These are phyloP conservation scores for Drosophila putrida DNA, from an alignment of 2,888 invertebrate genomes.

Conservation along the genomic window DNA sequence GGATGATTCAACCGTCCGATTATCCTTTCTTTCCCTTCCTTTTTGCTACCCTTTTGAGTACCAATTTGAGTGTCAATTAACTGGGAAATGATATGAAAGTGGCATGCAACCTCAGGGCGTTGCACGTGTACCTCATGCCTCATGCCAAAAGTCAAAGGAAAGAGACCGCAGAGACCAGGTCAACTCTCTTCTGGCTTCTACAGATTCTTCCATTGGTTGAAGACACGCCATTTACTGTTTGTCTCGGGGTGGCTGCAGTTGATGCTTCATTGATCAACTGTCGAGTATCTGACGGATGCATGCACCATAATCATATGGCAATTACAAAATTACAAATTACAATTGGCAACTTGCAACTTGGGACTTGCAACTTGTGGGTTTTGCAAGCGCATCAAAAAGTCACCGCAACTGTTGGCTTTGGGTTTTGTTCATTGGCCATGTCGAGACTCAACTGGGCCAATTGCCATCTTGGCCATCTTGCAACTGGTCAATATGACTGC, in stretches of 20 bases:
- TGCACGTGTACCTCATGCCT: background rate
- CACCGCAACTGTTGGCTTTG: constrained; percentile 73
- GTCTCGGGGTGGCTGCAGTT: background rate
- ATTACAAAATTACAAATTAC: constrained; percentile 39
- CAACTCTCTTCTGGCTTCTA: constrained; percentile 13
- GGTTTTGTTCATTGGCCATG: constrained; percentile 39
- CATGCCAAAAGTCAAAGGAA: background rate
- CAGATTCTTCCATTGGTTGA: constrained; percentile 9
- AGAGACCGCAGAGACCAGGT: constrained; percentile 37
- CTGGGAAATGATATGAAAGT: background rate
- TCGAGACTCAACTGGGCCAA: constrained; percentile 8
- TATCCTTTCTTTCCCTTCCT: background rate
- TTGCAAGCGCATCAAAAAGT: constrained; percentile 79
- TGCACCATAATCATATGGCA: constrained; percentile 28
- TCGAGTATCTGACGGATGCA: constrained; percentile 1
- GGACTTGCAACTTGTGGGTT: constrained; percentile 55
- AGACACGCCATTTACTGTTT: constrained; percentile 20
- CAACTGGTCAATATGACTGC: constrained; percentile 33
- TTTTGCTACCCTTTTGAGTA: background rate
- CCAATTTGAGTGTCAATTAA: constrained; percentile 22
- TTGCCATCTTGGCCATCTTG: constrained; percentile 2
- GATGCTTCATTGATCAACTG: background rate
- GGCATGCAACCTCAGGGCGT: background rate
- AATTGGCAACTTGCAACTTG: constrained; percentile 42
- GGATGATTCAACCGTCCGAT: too few relatives aligned